Base-by-base conservation (phyloP, 2,113 vertebrate genomes). In the Corvus moneduloides region DNA sequence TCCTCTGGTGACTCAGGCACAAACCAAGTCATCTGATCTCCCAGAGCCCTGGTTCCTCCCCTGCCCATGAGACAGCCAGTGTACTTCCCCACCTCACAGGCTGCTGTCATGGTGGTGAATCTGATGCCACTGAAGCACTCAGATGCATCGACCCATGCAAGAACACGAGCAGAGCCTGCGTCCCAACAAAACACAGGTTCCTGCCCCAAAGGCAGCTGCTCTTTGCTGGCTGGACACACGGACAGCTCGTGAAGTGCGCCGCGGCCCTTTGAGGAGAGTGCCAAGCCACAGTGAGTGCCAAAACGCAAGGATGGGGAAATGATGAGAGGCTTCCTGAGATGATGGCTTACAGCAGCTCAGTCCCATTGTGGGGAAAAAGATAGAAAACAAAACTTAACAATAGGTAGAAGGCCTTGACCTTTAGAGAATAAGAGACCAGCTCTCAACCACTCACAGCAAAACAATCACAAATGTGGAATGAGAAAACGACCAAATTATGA, bases 401-500 rank as follows among this genome's bases (percentile, higher is more conserved):
- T 76, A 89, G 77, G 62, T 20, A 95, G 83, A 84, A 72, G 86
- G 66, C 83, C 86, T 81, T 96, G 86, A 56, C 37, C 73, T 94
- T 68, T 23, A 89, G 58, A 82, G 59, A 81, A 33, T 28, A 93
- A 81, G 7, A 91, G 23, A 7, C 13, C n/a, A 9, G 27, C 28
- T 87, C 74, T 92, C 41, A 76, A 80, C 14, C 22, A 87, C 52
- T 88, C 56, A 71, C 16, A 59, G 86, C 19, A 89, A 89, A 43
- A 92, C 69, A 89, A 87, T 66, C 86, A 68, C 46, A 84, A 94
- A 62, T 37, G 48, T 24, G 75, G 83, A 90, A 94, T 30, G 48
- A 19, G 37, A 89, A 95, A 87, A 72, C n/a, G 56, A 93, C 27
- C 74, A 78, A 91, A 94, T 96, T 87, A 94, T 77, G 94, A 93